Percentiles rank a stretch among this genome's conserved stretches.
These are phyloP conservation scores for Trachelus tabidus DNA, from an alignment of 2,888 invertebrate species.

Conservation along the genomic window DNA sequence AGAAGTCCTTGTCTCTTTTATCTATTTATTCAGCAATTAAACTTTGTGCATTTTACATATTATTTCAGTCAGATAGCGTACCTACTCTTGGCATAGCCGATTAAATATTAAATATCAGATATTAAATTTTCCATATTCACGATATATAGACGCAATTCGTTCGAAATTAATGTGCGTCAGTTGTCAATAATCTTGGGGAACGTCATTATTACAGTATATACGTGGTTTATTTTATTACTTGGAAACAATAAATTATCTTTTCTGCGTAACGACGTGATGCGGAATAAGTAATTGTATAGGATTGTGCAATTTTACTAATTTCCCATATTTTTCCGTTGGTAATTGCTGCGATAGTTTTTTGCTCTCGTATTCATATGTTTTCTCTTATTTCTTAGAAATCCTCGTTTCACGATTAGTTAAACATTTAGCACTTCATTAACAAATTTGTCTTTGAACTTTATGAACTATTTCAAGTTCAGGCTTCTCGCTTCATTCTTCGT, in stretches of 20 bases:
- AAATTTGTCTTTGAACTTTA: not conserved
- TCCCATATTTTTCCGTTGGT: not conserved
- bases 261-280: not conserved
- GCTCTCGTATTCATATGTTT: not conserved
- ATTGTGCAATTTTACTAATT: not conserved
- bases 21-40: not conserved
- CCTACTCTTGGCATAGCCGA: not conserved
- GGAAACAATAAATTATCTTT: not conserved
- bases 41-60: not conserved
- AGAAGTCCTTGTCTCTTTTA: not conserved
- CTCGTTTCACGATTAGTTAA: not conserved
- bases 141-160: not conserved
- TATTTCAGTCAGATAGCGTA: not conserved
- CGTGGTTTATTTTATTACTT: not conserved
- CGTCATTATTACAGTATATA: not conserved
- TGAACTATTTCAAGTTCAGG: not conserved
- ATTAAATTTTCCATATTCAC: not conserved
- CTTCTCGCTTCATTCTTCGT: not conserved
- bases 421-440: not conserved
- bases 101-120: not conserved
- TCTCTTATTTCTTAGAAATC: too few relatives aligned
- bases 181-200: not conserved
- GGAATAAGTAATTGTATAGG: not conserved
- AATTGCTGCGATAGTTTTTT: not conserved
- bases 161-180: not conserved